Evolutionary conservation across 2,888 invertebrate genomes (phyloP), one percentile per base, ranked within the genome.

Genomic region (Choreutis nemorana): DNA sequence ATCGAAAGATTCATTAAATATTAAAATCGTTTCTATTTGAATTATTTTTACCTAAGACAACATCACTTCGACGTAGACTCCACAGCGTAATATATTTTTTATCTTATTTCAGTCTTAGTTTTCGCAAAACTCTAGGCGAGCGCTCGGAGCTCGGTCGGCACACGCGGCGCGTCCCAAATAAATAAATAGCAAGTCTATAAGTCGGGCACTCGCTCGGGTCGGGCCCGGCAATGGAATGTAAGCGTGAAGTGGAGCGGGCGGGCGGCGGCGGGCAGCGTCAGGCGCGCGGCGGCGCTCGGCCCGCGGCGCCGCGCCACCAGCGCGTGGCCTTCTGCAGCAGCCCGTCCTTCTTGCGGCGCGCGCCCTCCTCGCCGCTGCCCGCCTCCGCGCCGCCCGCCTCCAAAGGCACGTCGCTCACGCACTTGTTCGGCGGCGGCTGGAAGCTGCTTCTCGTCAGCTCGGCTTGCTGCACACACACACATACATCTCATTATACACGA

Each of bases 371-470:
- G 35, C 34, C 40, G 34, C 41, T 40, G 28, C 42, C 44, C 39
- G 45, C 49, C 35, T 42, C 54, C 42, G 47, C 54, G 36, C 50
- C 56, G 42, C 60, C 68, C 48, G 77, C 75, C 78, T 78, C 79
- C 59, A 82, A 83, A 50, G 84, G 84, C 64, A 84, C 83, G 78
- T 85, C 84, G 75, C 82, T 82, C 62, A 84, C 83, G 64, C 84
- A 83, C 66, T 84, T 84, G 72, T 85, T 85, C 55, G 84, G 84
- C 48, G 84, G 84, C 50, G 84, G 83, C 65, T 83, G 83, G 42
- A 84, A 82, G 51, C 83, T 83, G 64, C 83, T 83, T 60, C 84
- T 81, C 57, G 83, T 84, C 73, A 85, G 82, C 75, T 85, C 84
- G 66, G 84, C 83, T 81, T 84, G 84, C 84, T 84, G 70, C 15